phyloP scores from a whole-genome alignment of 1,140 invertebrate species.

The Macrobrachium nipponense region DNA sequence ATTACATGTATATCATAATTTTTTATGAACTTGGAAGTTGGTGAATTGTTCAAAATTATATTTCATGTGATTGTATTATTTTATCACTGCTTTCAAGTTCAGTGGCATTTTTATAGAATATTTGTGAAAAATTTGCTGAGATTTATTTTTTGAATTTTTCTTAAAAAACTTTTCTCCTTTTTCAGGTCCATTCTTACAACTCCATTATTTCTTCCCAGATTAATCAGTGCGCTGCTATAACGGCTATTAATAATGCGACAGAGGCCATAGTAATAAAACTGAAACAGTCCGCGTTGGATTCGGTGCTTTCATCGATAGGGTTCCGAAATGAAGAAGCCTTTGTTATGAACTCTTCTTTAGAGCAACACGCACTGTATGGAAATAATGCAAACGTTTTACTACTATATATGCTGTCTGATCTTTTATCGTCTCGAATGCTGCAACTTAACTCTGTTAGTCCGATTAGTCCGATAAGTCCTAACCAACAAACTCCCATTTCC shows the following conservation, averaged over 20 bases:
- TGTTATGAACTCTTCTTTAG: slow-evolving; percentile 51
- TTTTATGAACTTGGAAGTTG: too few relatives aligned
- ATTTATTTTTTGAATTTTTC: neutral
- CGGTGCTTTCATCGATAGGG: slow-evolving; percentile 43
- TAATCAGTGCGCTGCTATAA: slow-evolving; percentile 52
- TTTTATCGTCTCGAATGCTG: slow-evolving; percentile 49
- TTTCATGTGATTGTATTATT: too few relatives aligned
- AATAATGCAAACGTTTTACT: slow-evolving; percentile 61
- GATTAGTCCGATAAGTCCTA: slow-evolving; percentile 30
- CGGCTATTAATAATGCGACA: slow-evolving; percentile 59
- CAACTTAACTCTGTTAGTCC: slow-evolving; percentile 43
- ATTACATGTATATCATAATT: too few relatives aligned
- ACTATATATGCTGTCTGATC: slow-evolving; percentile 61
- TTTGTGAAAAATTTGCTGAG: neutral
- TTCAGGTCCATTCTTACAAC: slow-evolving; percentile 59
- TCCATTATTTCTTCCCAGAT: slow-evolving; percentile 48
- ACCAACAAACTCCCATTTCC: slow-evolving; percentile 35
- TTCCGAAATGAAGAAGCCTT: slow-evolving; percentile 58
- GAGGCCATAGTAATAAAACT: slow-evolving; percentile 61
- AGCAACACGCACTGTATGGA: slow-evolving; percentile 58
- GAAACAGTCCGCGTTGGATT: slow-evolving; percentile 50
- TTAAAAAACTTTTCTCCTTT: slow-evolving; percentile 16
- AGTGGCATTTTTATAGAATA: neutral
- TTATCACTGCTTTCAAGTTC: too few relatives aligned
- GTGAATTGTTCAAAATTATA: too few relatives aligned